Evolutionary conservation across 2,888 invertebrate genomes (phyloP).

Genomic region (Thelaira solivaga): DNA sequence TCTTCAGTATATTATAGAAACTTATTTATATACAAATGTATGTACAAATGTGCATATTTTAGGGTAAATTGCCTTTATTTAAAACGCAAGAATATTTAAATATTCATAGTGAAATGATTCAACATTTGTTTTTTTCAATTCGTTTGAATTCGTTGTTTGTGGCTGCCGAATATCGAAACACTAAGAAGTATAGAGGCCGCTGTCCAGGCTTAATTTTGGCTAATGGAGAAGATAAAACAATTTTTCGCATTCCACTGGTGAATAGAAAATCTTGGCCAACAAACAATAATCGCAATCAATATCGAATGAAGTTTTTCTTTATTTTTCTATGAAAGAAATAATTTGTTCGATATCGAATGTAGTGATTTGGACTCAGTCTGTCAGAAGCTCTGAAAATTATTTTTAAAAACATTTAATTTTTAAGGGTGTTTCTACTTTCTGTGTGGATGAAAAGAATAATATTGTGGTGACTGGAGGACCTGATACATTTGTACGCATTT

Average conservation of each 20-base stretch:
- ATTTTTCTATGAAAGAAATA: no score
- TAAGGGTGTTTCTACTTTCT: slow-evolving; percentile 82
- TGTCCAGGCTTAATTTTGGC: slow-evolving; percentile 71
- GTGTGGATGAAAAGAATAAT: slow-evolving; percentile 80
- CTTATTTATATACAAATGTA: not conserved
- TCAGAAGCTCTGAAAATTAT: not conserved
- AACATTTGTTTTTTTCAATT: slow-evolving; percentile 83
- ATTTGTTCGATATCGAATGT: no score
- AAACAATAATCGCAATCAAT: no score
- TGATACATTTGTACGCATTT: slow-evolving; percentile 85
- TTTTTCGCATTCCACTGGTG: slow-evolving; percentile 72
- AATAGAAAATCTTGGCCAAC: no score
- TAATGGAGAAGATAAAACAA: slow-evolving; percentile 68
- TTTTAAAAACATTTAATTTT: not conserved
- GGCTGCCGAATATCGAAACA: slow-evolving; percentile 80
- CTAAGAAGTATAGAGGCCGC: slow-evolving; percentile 72
- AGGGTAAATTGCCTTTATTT: slow-evolving; percentile 79
- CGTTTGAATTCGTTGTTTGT: slow-evolving; percentile 84
- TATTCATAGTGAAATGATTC: slow-evolving; percentile 83
- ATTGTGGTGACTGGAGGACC: slow-evolving; percentile 85
- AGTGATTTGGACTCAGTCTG: not conserved
- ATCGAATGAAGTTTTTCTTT: no score
- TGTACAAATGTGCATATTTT: slow-evolving; percentile 1
- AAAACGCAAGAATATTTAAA: slow-evolving; percentile 79
- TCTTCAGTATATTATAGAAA: not conserved